Conservation (phyloP, 2,797 vertebrate species). For the Microctenopoma stevenorrisi region DNA sequence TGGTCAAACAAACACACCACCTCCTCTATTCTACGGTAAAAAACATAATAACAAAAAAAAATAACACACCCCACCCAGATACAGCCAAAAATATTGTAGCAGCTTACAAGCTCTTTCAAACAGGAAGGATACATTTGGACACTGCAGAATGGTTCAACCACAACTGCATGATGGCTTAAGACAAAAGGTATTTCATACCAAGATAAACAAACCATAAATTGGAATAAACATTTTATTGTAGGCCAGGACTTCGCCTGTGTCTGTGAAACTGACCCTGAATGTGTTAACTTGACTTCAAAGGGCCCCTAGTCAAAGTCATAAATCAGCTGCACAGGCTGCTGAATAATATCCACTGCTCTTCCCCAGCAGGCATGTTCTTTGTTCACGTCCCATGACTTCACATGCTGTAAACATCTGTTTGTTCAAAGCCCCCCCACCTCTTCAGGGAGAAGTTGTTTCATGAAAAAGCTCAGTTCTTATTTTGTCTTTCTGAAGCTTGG, state of each 20-base stretch:
- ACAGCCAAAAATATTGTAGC: slow-evolving; percentile 39
- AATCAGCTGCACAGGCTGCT: slow-evolving; percentile 60
- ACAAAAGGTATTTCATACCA: slow-evolving; percentile 6
- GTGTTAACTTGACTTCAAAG: slow-evolving; percentile 71
- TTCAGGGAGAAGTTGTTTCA: slow-evolving; percentile 8
- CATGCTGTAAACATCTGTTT: slow-evolving; percentile 10
- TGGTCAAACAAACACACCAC: not conserved
- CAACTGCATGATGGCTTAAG: slow-evolving; percentile 9
- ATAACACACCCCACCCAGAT: slow-evolving; percentile 28
- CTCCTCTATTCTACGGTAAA: slow-evolving; percentile 6
- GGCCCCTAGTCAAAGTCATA: slow-evolving; percentile 42
- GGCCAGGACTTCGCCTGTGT: slow-evolving; percentile 41
- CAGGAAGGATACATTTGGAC: slow-evolving; percentile 41
- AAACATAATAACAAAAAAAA: slow-evolving; percentile 3
- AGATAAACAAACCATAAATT: slow-evolving; percentile 20
- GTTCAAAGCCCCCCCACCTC: not conserved
- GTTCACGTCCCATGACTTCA: slow-evolving; percentile 55
- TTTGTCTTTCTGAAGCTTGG: slow-evolving; percentile 11
- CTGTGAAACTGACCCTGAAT: slow-evolving; percentile 56
- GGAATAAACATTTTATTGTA: slow-evolving; percentile 40
- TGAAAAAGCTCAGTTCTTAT: not conserved
- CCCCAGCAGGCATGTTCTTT: slow-evolving; percentile 54
- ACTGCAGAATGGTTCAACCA: slow-evolving; percentile 36
- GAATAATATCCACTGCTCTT: slow-evolving; percentile 43
- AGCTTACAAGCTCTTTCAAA: slow-evolving; percentile 20